Base-by-base conservation (phyloP, 2,888 invertebrate genomes). In the Papilio demoleus region DNA sequence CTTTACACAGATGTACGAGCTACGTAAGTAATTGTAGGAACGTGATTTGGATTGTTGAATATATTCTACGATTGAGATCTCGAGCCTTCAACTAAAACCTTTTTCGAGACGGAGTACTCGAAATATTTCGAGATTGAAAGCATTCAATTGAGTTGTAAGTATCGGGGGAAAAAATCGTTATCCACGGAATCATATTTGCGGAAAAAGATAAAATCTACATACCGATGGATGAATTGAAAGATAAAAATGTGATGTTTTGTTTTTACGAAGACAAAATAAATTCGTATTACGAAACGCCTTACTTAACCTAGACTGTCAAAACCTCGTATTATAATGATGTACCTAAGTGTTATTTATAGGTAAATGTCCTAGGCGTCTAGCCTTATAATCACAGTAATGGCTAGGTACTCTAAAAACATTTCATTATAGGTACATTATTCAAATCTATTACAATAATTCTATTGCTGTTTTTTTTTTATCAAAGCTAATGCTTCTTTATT, bases 131-230 rank as follows among this genome's bases (percentile, higher is more conserved):
- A 38, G 66, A 50, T 47, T 22, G 36, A 47, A 34, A 60, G 60
- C 59, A 47, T 66, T 66, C 36, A 66, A 47, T 66, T 31, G 66
- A 66, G 38, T 34, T 64, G 63, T 45, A 22, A 53, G 47, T 22
- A 50, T 64, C 17, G 36, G 22, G 47, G 36, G 22, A 63, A 63
- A 27, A 47, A 31, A 53, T 24, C 38, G 36, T 47, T 64, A 64
- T 53, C 50, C 50, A 38, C 17, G 63, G 62, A 50, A 36, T 59
- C 19, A 59, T 59, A 53, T 50, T 24, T 24, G 47, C 47, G n/a
- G 45, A 34, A 62, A 45, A 62, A 62, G 45, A 45, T 34, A 47
- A 19, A 27, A 62, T 47, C 47, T 45, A 34, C 34, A 47, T 45
- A 47, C 19, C 45, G 27, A 8, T 14, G 27, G 2, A 50, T 27